phyloP scores from a whole-genome alignment of 1,140 invertebrate species.

The silkworm (Bombyx mori) region ASM3026992v2 NC_085115.1:8672501-8673000 shows the following conservation, averaged over 20 bases:
- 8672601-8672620: slow-evolving; percentile 33
- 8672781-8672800: neutral
- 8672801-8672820: too few relatives aligned
- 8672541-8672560: slow-evolving; percentile 55
- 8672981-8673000: slow-evolving; percentile 29
- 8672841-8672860: slow-evolving; percentile 17
- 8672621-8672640: slow-evolving; percentile 27
- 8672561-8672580: slow-evolving; percentile 59
- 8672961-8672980: slow-evolving; percentile 23
- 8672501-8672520: slow-evolving; percentile 1
- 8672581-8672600: slow-evolving; percentile 60
- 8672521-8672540: slow-evolving; percentile 23
- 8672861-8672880: slow-evolving; percentile 54
- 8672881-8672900: slow-evolving; percentile 61
- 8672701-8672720: slow-evolving; percentile 65
- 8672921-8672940: slow-evolving; percentile 38
- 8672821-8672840: slow-evolving; percentile 4
- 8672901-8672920: slow-evolving; percentile 49
- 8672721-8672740: slow-evolving; percentile 62
- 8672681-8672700: slow-evolving; percentile 65
- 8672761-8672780: slow-evolving; percentile 31
- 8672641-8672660: slow-evolving; percentile 62
- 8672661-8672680: slow-evolving; percentile 63
- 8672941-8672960: slow-evolving; percentile 31
- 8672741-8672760: slow-evolving; percentile 49